phyloP scores from a whole-genome alignment of 2,113 vertebrate genomes.

The Rhea americana region DNA sequence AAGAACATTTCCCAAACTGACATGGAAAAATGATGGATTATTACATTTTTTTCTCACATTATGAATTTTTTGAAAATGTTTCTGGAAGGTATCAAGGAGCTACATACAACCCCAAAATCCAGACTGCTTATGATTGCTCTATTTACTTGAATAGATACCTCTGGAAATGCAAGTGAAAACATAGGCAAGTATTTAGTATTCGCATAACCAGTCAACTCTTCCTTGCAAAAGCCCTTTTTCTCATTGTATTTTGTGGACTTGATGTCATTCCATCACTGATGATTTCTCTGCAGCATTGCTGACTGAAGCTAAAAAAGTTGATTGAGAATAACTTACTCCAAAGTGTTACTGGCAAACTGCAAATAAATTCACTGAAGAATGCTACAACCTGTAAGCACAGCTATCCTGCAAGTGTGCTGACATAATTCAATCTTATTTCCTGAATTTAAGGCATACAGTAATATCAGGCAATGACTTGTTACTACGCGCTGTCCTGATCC shows the following conservation, averaged over 20 bases:
- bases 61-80: background rate
- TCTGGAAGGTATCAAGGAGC: background rate
- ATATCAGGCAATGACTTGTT: background rate
- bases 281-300: background rate
- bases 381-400: background rate
- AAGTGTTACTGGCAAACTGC: background rate
- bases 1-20: background rate
- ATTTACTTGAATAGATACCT: background rate
- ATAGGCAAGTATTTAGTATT: background rate
- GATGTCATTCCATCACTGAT: background rate
- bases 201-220: background rate
- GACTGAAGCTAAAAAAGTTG: background rate
- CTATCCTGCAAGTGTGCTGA: background rate
- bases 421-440: background rate
- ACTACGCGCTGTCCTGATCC: background rate
- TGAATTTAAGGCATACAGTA: background rate
- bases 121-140: background rate
- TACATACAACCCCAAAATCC: background rate
- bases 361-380: background rate
- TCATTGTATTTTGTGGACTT: background rate
- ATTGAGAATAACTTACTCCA: background rate
- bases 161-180: background rate
- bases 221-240: background rate
- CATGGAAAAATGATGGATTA: background rate
- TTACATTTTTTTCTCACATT: background rate